Percentiles rank a stretch among this genome's conserved stretches.
Conservation (phyloP, 2,797 vertebrate species). For the Schizopygopsis pylzovi region DNA sequence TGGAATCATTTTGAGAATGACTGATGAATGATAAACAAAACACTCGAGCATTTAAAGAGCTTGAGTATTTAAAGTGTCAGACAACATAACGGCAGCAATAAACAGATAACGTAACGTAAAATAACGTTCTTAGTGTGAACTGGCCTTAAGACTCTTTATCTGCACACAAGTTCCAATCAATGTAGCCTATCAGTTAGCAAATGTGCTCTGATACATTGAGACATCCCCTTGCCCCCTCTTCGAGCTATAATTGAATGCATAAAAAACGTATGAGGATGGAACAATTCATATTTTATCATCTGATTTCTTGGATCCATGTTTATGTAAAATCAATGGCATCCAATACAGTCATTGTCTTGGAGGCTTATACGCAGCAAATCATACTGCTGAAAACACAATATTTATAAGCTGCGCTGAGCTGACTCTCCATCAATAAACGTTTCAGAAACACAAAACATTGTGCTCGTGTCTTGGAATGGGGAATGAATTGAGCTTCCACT, state of each 20-base stretch:
- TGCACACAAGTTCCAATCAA: background rate
- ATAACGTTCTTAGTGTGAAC: background rate
- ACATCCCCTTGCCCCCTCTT: background rate
- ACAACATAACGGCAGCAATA: background rate
- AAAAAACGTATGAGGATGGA: background rate
- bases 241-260: background rate
- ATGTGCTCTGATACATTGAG: background rate
- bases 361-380: slow-evolving; percentile 26
- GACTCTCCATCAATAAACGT: slow-evolving; percentile 45
- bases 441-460: slow-evolving; percentile 45
- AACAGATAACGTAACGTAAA: background rate
- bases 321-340: slow-evolving; percentile 46
- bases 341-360: slow-evolving; percentile 32
- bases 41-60: no score
- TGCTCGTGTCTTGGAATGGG: slow-evolving; percentile 6
- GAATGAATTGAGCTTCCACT: slow-evolving; percentile 45
- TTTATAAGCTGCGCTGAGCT: slow-evolving; percentile 40
- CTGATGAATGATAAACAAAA: background rate
- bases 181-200: background rate
- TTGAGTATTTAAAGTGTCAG: background rate
- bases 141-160: background rate
- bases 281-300: slow-evolving; percentile 17
- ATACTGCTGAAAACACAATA: slow-evolving; percentile 26
- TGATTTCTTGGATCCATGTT: slow-evolving; percentile 21
- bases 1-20: background rate